These are phyloP conservation scores for Tricholauxania praeusta DNA, from an alignment of 2,888 invertebrate species.

Conservation along the genomic window DNA sequence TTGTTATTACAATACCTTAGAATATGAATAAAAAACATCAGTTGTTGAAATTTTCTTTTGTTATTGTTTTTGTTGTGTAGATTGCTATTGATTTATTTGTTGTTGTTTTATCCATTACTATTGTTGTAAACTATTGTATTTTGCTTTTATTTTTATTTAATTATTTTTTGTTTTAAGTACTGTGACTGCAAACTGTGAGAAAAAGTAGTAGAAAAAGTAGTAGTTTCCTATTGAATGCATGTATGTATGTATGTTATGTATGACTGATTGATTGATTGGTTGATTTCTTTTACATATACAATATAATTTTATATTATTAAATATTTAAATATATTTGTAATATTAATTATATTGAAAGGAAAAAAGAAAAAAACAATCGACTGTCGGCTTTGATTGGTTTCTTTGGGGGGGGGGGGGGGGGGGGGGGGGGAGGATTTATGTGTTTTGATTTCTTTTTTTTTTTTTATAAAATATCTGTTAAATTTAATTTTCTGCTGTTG, in stretches of 20 bases:
- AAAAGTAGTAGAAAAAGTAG: slow-evolving; percentile 18
- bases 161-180: neutral
- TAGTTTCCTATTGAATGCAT: slow-evolving; percentile 12
- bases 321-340: slow-evolving; percentile 4
- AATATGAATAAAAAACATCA: slow-evolving; percentile 49
- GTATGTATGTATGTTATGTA: slow-evolving; percentile 8
- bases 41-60: slow-evolving; percentile 33
- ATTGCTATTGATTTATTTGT: slow-evolving; percentile 7
- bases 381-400: slow-evolving; percentile 72
- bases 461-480: neutral
- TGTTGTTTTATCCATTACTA: slow-evolving; percentile 6
- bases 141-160: neutral
- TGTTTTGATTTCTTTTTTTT: slow-evolving; percentile 33
- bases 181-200: slow-evolving; percentile 13
- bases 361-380: slow-evolving; percentile 65
- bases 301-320: slow-evolving; percentile 12
- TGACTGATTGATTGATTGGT: slow-evolving; percentile 21
- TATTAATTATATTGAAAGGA: slow-evolving; percentile 37
- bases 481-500: slow-evolving; percentile 63
- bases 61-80: slow-evolving; percentile 38
- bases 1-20: slow-evolving; percentile 38
- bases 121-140: slow-evolving; percentile 25
- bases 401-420: slow-evolving; percentile 51
- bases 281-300: slow-evolving; percentile 19
- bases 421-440: slow-evolving; percentile 23